Evolutionary conservation across 1,140 invertebrate species (phyloP).

Genomic region (Drosophila gunungcola): DNA sequence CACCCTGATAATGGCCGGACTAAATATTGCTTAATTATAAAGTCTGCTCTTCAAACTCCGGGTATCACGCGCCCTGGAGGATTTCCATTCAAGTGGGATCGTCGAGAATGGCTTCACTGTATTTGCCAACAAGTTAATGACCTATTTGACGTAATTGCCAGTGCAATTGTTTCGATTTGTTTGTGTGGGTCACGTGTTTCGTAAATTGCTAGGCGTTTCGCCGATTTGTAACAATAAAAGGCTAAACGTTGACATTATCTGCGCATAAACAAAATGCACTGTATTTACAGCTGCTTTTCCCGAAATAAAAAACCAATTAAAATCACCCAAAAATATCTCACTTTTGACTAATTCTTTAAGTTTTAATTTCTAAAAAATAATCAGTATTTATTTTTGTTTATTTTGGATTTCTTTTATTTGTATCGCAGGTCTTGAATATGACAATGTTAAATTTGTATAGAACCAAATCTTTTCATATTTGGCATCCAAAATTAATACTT

Average conservation of each 20-base stretch:
- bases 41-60: background rate
- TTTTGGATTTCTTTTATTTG: no score
- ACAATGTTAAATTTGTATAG: no score
- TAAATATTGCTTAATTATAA: conserved; percentile 28
- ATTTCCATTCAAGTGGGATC: conserved; percentile 7
- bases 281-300: conserved; percentile 29
- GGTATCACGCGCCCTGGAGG: conserved; percentile 26
- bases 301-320: background rate
- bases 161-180: conserved; percentile 31
- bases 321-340: no score
- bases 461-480: no score
- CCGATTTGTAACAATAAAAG: conserved; percentile 15
- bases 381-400: no score
- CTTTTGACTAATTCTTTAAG: no score
- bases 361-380: no score
- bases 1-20: conserved; percentile 24
- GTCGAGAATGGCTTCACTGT: conserved; percentile 30
- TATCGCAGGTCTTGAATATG: no score
- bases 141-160: conserved; percentile 39
- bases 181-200: conserved; percentile 32
- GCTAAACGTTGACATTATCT: background rate
- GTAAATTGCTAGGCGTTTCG: conserved; percentile 19
- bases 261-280: conserved; percentile 7
- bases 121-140: conserved; percentile 58
- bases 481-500: no score